Base-by-base conservation (phyloP, 2,113 vertebrate genomes). In the Forbesichthys papilliferus region DNA sequence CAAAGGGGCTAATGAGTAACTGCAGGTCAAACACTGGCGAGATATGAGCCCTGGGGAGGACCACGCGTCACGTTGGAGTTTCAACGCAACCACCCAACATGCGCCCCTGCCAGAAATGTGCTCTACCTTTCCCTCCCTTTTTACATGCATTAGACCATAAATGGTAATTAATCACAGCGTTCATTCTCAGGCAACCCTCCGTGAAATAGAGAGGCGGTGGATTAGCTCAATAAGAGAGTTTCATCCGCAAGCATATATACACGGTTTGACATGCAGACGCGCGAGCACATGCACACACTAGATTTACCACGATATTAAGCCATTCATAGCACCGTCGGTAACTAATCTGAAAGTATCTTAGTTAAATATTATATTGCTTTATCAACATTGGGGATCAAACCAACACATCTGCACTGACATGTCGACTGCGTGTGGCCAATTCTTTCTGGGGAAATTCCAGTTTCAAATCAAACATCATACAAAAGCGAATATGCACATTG, bases 131-230 rank as follows among this genome's bases (percentile, higher is more conserved):
- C 83, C 88, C 87, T 78, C 12, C 55, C 18, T n/a, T 6, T 14
- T 11, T 79, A 80, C 85, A 42, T 90, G 89, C 81, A 88, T 88
- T 84, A 85, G 74, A 71, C 58, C 52, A 68, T 46, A 84, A 88
- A 78, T 74, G 78, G 75, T 84, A 82, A 90, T 92, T 89, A 87
- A 92, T 91, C 91, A 91, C 71, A 67, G 79, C 47, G 63, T 9
- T 46, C 36, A 54, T 46, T 67, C 61, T 62, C n/a, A 8, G 56
- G 71, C 60, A 55, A 66, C 66, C 57, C 61, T 64, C 63, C 42
- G 57, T 11, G 73, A 82, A 80, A 72, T 58, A 64, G 56, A 68
- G 69, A 53, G 74, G 58, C 65, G 68, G 62, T 64, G 61, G 74
- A 68, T 79, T 64, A 71, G 12, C 27, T 60, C n/a, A 56, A 73